Conservation (phyloP, 2,888 invertebrate species). For the Amitus sp. region DNA sequence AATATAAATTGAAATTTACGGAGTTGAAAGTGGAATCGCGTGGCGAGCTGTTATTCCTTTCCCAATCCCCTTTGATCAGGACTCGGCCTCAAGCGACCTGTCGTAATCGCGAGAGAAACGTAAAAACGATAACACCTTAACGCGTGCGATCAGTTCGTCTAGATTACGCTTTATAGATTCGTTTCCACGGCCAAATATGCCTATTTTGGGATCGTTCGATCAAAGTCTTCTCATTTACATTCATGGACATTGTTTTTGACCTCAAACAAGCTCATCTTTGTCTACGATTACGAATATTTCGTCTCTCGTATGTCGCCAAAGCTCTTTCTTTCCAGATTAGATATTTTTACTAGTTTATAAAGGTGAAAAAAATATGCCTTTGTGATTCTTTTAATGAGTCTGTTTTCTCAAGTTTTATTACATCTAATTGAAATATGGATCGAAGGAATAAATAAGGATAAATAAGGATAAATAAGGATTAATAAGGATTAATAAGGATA, state of each 20-base stretch:
- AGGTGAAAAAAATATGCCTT: no score
- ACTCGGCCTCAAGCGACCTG: slow-evolving; percentile 22
- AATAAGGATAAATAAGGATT: no score
- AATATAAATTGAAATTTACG: slow-evolving; percentile 55
- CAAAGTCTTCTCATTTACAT: slow-evolving; percentile 4
- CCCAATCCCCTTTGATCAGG: slow-evolving; percentile 21
- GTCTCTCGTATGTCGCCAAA: no score
- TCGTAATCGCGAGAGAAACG: slow-evolving; percentile 27
- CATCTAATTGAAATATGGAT: no score
- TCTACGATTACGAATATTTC: neutral
- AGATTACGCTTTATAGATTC: slow-evolving; percentile 27
- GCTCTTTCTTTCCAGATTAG: no score
- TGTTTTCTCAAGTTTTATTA: no score
- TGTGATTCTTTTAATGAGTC: no score
- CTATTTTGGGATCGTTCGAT: slow-evolving; percentile 11
- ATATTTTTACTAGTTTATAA: no score
- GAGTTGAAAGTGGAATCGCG: slow-evolving; percentile 51
- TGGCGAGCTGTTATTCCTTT: slow-evolving; percentile 41
- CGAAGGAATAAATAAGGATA: no score
- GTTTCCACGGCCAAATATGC: slow-evolving; percentile 19
- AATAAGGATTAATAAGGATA: no score
- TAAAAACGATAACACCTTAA: slow-evolving; percentile 30
- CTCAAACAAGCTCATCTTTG: neutral
- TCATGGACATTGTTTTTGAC: neutral
- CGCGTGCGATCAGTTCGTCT: slow-evolving; percentile 27